Evolutionary conservation across 2,888 invertebrate species (phyloP), one percentile per base, ranked within the genome.

Genomic region (Agriopis aurantiaria): DNA sequence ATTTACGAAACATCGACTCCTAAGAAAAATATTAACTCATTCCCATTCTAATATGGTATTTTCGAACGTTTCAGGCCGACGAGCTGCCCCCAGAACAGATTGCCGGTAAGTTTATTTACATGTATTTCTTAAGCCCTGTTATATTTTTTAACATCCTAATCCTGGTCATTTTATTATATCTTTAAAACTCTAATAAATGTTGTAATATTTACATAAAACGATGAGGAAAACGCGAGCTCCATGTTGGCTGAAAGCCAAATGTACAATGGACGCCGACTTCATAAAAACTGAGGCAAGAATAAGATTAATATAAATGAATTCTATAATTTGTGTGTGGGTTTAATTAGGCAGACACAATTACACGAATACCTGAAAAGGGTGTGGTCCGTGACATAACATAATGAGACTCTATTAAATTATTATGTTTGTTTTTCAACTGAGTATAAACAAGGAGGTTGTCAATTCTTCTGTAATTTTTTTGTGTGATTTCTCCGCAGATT

Each of bases 61-160:
- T 52, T 53, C 10, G 10, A n/a, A 53, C 5, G 7, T 95, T 95
- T 76, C 95, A 98, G 97, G 97, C 96, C 86, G 97, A 98, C 93
- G 98, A 98, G 95, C 96, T 98, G 87, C 98, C 98, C 73, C 96
- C 98, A 93, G 98, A 98, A 96, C 98, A 98, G 95, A 96, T 98
- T 85, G 97, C 97, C 91, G 97, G 97, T 98, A 95, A 96, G 97
- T 95, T 61, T 8, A 75, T 57, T 55, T 49, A 53, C 14, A 40
- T 65, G 49, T 9, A 14, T 10, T n/a, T 40, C 40, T 4, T 33
- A 48, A 60, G 45, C 9, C 46, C 23, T 8, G 11, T 48, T 33
- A 48, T 8, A 59, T 58, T 43, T 43, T 51, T n/a, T 64, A 64
- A 62, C 57, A 62, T 52, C 51, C 52, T 52, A 61, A 65, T 65